Base-by-base conservation (phyloP, 2,888 invertebrate species). In the Aspidiotus rigidus region DNA sequence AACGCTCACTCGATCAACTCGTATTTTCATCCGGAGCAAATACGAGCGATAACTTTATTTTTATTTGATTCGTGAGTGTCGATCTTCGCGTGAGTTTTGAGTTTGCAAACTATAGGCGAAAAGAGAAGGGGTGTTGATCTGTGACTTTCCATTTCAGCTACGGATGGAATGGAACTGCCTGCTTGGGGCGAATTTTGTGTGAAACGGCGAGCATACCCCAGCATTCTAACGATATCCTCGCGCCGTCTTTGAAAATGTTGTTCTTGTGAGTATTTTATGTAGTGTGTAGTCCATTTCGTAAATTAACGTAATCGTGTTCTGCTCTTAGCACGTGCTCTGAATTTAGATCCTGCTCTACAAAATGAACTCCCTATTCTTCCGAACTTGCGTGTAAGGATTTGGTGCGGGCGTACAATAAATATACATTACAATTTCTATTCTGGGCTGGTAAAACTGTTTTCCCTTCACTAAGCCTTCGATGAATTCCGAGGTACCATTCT, bases 121-220 rank as follows among this genome's bases (percentile, higher is more conserved):
- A 49, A 49, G 11, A 13, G 49, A 49, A 49, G 6, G n/a, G n/a
- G n/a, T 49, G 49, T 49, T 49, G 11, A n/a, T 49, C 6, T 11
- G 49, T 49, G 49, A 49, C 56, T 16, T 59, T 28, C 28, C 7
- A 7, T 15, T 57, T 59, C n/a, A 67, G 67, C 8, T 67, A 67
- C 53, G 67, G 67, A n/a, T 67, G 60, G 67, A 67, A 67, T 40
- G 67, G 67, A 6, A 67, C 67, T 16, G 67, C 67, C 11, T 67
- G 67, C 49, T 40, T 67, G 59, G 49, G 44, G 42, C 59, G 67
- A 49, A 60, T 60, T n/a, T 39, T 67, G 40, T 67, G 67, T 28
- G 67, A 67, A 49, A 59, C 60, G 28, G 42, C 57, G 28, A 49
- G 60, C 9, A 67, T 67, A 53, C 59, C 59, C 59, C 59, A n/a